Evolutionary conservation across 2,888 invertebrate genomes (phyloP).

Genomic region (Boloria euphrosyne): DNA sequence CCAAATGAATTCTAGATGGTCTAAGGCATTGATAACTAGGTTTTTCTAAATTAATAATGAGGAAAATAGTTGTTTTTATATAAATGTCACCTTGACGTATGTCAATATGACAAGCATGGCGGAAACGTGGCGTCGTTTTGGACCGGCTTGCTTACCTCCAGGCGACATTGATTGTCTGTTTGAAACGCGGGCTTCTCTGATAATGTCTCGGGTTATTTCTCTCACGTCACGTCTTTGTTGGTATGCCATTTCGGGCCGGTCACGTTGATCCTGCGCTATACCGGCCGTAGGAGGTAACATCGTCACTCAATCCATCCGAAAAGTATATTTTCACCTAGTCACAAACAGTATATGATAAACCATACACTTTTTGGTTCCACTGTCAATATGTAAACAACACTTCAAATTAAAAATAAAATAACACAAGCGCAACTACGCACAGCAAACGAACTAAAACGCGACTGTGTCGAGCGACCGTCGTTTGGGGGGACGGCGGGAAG

Average conservation of each 20-base stretch:
- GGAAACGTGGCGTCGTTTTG: slow-evolving; percentile 79
- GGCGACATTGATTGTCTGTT: slow-evolving; percentile 75
- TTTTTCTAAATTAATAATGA: slow-evolving; percentile 52
- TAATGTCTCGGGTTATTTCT: slow-evolving; percentile 74
- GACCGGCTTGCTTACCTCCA: slow-evolving; percentile 68
- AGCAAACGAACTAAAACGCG: slow-evolving; percentile 70
- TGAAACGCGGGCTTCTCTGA: slow-evolving; percentile 71
- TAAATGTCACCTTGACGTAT: slow-evolving; percentile 81
- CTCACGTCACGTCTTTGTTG: slow-evolving; percentile 76
- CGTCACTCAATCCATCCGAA: slow-evolving; percentile 75
- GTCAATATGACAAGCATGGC: slow-evolving; percentile 82
- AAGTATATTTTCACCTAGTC: slow-evolving; percentile 38
- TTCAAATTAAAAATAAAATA: slow-evolving; percentile 57
- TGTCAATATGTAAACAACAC: slow-evolving; percentile 42
- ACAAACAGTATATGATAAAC: slow-evolving; percentile 24
- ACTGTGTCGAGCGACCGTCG: slow-evolving; percentile 59
- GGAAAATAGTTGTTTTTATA: slow-evolving; percentile 73
- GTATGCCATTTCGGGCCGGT: slow-evolving; percentile 78
- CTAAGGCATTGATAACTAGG: slow-evolving; percentile 41
- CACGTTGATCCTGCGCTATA: slow-evolving; percentile 73
- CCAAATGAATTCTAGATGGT: slow-evolving; percentile 42
- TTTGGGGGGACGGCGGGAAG: slow-evolving; percentile 74
- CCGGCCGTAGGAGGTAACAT: slow-evolving; percentile 80
- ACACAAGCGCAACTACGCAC: slow-evolving; percentile 56
- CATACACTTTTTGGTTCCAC: slow-evolving; percentile 28